A percentile compares a stretch with the other conserved stretches of the same genome.
Conservation (phyloP, 2,888 invertebrate genomes). For the Dromius quadrimaculatus region DNA sequence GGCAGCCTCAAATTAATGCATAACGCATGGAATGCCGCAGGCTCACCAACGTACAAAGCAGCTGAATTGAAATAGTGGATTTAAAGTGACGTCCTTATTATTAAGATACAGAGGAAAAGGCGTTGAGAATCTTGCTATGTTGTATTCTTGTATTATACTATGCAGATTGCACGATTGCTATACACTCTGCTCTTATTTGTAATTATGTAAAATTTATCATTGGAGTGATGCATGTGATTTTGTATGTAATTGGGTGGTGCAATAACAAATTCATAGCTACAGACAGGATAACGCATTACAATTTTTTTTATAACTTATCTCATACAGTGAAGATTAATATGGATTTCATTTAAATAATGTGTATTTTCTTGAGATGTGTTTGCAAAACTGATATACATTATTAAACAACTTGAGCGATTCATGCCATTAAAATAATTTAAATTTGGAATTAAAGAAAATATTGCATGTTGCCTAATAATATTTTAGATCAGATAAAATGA, state of each 20-base stretch:
- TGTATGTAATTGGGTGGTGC: neutral
- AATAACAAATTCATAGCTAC: constrained; percentile 1
- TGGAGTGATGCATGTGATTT: neutral
- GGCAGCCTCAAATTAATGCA: constrained; percentile 35
- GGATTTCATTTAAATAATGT: too few species aligned
- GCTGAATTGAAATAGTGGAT: constrained; percentile 29
- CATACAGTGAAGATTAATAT: too few species aligned
- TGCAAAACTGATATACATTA: too few species aligned
- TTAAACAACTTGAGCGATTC: too few species aligned
- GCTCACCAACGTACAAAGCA: constrained; percentile 9
- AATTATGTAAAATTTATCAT: constrained; percentile 13
- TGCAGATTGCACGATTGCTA: constrained; percentile 11
- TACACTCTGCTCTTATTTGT: constrained; percentile 14
- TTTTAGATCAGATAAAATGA: too few species aligned
- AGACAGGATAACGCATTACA: too few species aligned
- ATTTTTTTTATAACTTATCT: too few species aligned
- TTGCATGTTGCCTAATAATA: too few species aligned
- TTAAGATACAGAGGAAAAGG: constrained; percentile 20
- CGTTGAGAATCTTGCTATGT: constrained; percentile 14
- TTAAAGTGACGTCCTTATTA: constrained; percentile 30
- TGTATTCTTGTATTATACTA: neutral
- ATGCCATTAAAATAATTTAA: too few species aligned
- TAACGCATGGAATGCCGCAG: constrained; percentile 17
- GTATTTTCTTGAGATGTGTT: too few species aligned
- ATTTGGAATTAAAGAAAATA: too few species aligned